These are phyloP conservation scores for Xerus rutilus DNA, from an alignment of 2,797 vertebrate genomes.

Conservation along the genomic window DNA sequence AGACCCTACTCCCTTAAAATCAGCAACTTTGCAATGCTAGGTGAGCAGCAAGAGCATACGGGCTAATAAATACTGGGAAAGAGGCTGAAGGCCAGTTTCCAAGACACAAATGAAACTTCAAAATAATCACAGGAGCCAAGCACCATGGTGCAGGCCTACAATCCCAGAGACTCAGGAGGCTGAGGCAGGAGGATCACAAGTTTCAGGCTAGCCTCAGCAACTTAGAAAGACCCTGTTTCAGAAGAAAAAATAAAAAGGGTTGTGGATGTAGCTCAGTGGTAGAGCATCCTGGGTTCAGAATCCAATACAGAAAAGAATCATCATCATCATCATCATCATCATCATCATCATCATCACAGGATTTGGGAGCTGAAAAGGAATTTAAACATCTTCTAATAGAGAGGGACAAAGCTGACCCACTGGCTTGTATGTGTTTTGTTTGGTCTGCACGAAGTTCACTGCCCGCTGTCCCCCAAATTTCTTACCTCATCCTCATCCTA, in stretches of 20 bases:
- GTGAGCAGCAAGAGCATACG: neutral
- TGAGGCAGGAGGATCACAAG: no score
- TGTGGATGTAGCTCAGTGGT: no score
- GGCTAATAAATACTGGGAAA: slow-evolving; percentile 21
- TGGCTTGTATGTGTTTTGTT: neutral
- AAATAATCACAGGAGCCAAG: neutral
- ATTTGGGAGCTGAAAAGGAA: neutral
- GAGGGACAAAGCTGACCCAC: neutral
- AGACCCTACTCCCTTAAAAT: neutral
- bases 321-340: no score
- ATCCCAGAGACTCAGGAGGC: no score
- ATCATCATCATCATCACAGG: no score
- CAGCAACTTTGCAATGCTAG: slow-evolving; percentile 17
- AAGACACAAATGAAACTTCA: slow-evolving; percentile 26
- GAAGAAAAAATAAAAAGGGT: no score
- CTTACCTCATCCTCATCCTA: neutral
- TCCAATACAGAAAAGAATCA: no score
- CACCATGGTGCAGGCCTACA: no score
- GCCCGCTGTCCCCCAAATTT: no score
- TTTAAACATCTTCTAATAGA: neutral
- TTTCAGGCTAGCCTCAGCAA: no score
- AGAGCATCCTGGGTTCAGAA: no score
- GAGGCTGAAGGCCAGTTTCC: neutral
- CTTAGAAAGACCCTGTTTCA: no score
- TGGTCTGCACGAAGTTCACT: neutral